Conservation (phyloP, 1,140 invertebrate genomes). For the Hylaeus volcanicus region DNA sequence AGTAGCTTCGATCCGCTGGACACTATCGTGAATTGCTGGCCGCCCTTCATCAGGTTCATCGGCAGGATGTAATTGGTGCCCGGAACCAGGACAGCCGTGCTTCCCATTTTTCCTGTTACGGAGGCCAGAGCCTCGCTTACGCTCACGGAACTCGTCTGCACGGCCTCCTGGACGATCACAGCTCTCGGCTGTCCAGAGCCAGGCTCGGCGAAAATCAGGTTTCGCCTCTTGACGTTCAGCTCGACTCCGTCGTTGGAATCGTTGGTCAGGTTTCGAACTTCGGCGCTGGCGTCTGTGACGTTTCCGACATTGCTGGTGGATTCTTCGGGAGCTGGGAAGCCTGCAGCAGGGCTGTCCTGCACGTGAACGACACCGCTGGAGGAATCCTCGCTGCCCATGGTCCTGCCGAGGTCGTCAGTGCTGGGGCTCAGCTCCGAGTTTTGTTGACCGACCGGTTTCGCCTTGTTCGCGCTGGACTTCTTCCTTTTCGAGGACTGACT, state of each 20-base stretch:
- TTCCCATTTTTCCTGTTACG: conserved; percentile 78
- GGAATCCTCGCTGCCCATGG: conserved; percentile 87
- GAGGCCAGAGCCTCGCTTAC: conserved; percentile 80
- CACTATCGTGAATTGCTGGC: conserved; percentile 86
- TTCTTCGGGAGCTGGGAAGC: conserved; percentile 73
- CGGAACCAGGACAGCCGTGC: conserved; percentile 84
- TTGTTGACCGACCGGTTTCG: conserved; percentile 80
- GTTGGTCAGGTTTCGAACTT: conserved; percentile 61
- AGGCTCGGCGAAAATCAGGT: conserved; percentile 74
- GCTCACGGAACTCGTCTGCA: conserved; percentile 72
- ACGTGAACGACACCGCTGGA: conserved; percentile 85
- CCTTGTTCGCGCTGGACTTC: conserved; percentile 84
- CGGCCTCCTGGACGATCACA: conserved; percentile 80
- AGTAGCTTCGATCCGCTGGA: conserved; percentile 85
- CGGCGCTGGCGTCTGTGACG: conserved; percentile 52
- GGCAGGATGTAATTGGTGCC: conserved; percentile 85
- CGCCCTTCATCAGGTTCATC: conserved; percentile 85
- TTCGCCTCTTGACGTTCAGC: conserved; percentile 70
- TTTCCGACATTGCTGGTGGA: conserved; percentile 48
- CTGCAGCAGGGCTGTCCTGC: conserved; percentile 77
- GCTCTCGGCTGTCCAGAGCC: conserved; percentile 73
- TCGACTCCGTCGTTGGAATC: conserved; percentile 75
- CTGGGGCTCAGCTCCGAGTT: conserved; percentile 83
- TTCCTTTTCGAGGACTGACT: conserved; percentile 87
- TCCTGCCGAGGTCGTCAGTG: conserved; percentile 83